Percentiles rank a stretch among this genome's conserved stretches.
Conservation (phyloP, 2,888 invertebrate species). For the Tachina lurida region DNA sequence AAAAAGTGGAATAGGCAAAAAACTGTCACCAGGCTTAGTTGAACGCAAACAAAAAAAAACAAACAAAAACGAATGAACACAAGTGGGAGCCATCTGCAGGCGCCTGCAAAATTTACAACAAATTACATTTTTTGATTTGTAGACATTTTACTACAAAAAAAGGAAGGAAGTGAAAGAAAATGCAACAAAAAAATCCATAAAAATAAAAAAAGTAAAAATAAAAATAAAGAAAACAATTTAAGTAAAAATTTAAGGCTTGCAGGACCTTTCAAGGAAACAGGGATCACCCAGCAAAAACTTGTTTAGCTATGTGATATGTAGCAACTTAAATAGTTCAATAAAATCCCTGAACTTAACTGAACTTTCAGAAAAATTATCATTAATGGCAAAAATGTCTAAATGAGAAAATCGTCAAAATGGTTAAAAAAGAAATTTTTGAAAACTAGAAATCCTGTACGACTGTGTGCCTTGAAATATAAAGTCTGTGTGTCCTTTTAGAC, state of each 20-base stretch:
- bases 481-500: too few relatives aligned
- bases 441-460: too few relatives aligned
- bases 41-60: constrained; percentile 55
- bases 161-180: constrained; percentile 22
- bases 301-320: too few relatives aligned
- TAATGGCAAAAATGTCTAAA: too few relatives aligned
- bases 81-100: constrained; percentile 71
- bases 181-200: constrained; percentile 3
- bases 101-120: constrained; percentile 69
- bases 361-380: too few relatives aligned
- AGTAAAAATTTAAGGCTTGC: neutral
- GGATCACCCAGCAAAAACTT: neutral
- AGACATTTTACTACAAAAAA: constrained; percentile 62
- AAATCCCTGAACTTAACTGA: too few relatives aligned
- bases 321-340: too few relatives aligned
- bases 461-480: too few relatives aligned
- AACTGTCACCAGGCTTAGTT: constrained; percentile 65
- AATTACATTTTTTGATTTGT: constrained; percentile 71
- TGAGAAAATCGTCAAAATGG: too few relatives aligned
- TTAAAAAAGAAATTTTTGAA: too few relatives aligned
- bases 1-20: constrained; percentile 35
- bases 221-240: constrained; percentile 1
- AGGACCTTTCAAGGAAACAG: neutral
- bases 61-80: constrained; percentile 54
- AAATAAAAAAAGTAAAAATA: constrained; percentile 1